Base-by-base conservation (phyloP, 2,888 invertebrate genomes). In the Euproctis similis region DNA sequence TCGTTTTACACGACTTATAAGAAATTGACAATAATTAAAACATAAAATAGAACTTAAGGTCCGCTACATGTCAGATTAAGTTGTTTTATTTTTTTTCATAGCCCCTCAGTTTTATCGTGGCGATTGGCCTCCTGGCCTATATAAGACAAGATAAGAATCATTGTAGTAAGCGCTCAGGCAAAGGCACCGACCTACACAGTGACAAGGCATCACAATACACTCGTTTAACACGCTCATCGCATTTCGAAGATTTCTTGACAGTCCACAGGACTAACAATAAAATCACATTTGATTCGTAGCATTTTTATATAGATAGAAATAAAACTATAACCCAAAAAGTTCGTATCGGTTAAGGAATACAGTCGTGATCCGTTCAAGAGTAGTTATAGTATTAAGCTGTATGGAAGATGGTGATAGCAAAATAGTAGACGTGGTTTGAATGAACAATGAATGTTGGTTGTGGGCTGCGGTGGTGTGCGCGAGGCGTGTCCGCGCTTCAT, bases 401-500 rank as follows among this genome's bases (percentile, higher is more conserved):
- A n/a, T n/a, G n/a, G n/a, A n/a, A n/a, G n/a, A n/a, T n/a, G n/a
- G n/a, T n/a, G n/a, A n/a, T n/a, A n/a, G n/a, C n/a, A n/a, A 28
- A 44, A 43, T 35, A 46, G 49, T 33, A 46, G 49, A 51, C 53
- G 58, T 49, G 43, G 59, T 40, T 46, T 66, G 73, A 70, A 75
- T 77, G 65, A 69, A 70, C 74, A 76, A 70, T 72, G 72, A 72
- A 70, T 53, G 60, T 59, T 55, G 49, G 61, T 49, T 59, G 59
- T 53, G 64, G 62, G 64, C 44, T 62, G 70, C 59, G 63, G 59
- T 57, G 60, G 52, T 48, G 71, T 70, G 76, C 76, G 81, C 81
- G 76, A 81, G 82, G 82, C 81, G 82, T 80, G 82, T 80, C 80
- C 77, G 77, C 82, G 81, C 81, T 80, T 68, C 82, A 82, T 84